phyloP scores from a whole-genome alignment of 2,797 vertebrate species.

The Trachurus trachurus region DNA sequence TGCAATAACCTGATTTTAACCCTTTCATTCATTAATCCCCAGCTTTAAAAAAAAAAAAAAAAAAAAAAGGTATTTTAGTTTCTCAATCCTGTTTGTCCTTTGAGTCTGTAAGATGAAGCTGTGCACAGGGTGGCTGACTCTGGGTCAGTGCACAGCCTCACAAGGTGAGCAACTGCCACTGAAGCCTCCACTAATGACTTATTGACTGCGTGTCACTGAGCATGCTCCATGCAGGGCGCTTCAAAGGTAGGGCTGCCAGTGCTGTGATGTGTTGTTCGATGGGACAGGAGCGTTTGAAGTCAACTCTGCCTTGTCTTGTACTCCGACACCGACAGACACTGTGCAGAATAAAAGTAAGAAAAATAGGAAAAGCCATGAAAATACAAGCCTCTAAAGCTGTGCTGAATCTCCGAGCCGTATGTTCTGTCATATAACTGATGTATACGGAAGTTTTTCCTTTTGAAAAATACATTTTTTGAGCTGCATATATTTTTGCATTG shows the following conservation, averaged over 20 bases:
- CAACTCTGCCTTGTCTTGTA: conserved; percentile 36
- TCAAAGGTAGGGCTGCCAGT: conserved; percentile 60
- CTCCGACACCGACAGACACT: conserved; percentile 35
- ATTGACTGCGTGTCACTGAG: conserved; percentile 76
- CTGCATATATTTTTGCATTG: conserved; percentile 9
- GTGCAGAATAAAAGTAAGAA: conserved; percentile 20
- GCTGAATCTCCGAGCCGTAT: conserved; percentile 10
- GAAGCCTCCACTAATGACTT: conserved; percentile 78
- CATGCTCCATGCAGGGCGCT: conserved; percentile 66
- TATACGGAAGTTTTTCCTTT: not conserved
- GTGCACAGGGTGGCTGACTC: conserved; percentile 35
- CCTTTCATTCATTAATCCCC: not conserved
- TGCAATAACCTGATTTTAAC: not conserved
- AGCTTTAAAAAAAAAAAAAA: not conserved
- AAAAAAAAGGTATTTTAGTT: not conserved
- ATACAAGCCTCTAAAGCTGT: conserved; percentile 23
- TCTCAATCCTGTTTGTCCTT: conserved; percentile 20
- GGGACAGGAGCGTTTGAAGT: conserved; percentile 64
- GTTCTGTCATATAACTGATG: conserved; percentile 12
- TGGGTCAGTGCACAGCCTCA: conserved; percentile 76
- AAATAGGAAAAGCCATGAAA: conserved; percentile 33
- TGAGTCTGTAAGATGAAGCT: conserved; percentile 42
- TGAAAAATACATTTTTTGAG: conserved; percentile 18
- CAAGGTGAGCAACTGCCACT: conserved; percentile 67
- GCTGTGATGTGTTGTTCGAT: conserved; percentile 55